Base-by-base conservation (phyloP, 2,797 vertebrate genomes). In the Sebastes matsubarae region DNA sequence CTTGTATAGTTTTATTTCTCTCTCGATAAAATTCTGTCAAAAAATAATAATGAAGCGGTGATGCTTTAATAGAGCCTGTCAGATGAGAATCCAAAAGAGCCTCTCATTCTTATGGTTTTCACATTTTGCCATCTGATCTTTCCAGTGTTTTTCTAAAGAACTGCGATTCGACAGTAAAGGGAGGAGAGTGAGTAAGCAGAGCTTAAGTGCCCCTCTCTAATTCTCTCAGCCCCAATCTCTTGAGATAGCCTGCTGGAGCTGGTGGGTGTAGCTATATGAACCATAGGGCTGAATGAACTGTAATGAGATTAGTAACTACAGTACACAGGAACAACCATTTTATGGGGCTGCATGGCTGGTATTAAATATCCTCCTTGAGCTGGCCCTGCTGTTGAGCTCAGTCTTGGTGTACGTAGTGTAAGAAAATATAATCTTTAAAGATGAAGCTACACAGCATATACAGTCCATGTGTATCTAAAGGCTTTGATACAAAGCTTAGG, bases 301-400 rank as follows among this genome's bases (percentile, higher is more conserved):
- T 88, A 92, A 94, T 92, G 84, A 89, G 87, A 92, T 94, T 91
- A 92, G 81, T 84, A 88, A 87, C 81, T 92, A 87, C 73, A 92
- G 83, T 78, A 80, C 86, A 90, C 70, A 79, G 85, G 84, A 90
- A 70, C 83, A 88, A 72, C 82, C 90, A 60, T 90, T 91, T 89
- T 87, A 84, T 66, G 71, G 80, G 50, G 59, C 72, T 82, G 76
- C 59, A 52, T 77, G 80, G 71, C 75, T 79, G 79, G 71, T 90
- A 80, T 92, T 88, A 78, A 79, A 90, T 85, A 84, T 87, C 85
- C 58, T 82, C 68, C 72, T 77, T 72, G 61, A 81, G 75, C 82
- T 66, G 50, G 60, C 52, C 25, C 54, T 84, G 59, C 78, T 64
- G 68, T 74, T 77, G 57, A 86, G 80, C 86, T 75, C 79, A 55